Percentiles rank a stretch among this genome's conserved stretches.
These are phyloP conservation scores for Tetrax tetrax DNA, from an alignment of 2,113 vertebrate species.

Conservation along the genomic window DNA sequence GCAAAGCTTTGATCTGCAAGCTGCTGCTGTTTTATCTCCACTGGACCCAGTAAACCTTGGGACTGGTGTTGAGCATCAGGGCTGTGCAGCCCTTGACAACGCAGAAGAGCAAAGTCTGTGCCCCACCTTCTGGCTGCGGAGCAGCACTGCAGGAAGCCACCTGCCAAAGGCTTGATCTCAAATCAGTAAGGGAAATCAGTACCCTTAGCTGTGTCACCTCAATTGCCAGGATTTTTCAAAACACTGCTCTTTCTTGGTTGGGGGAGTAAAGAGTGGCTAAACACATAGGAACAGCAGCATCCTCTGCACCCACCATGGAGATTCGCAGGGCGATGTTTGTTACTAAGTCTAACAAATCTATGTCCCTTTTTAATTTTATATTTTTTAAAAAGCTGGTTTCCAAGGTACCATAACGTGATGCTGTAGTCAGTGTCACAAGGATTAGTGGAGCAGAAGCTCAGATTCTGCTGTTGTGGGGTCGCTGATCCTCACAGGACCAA, in stretches of 20 bases:
- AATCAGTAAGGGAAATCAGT: rapidly evolving
- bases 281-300: not conserved
- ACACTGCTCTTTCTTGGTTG: not conserved
- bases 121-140: slow-evolving; percentile 53
- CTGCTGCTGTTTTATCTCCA: not conserved
- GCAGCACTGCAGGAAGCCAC: not conserved
- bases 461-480: not conserved
- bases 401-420: rapidly evolving
- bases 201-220: rapidly evolving
- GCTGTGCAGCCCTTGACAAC: rapidly evolving
- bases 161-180: too few species aligned
- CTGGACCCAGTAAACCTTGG: rapidly evolving
- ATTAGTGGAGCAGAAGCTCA: not conserved
- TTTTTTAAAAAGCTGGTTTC: not conserved
- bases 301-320: not conserved
- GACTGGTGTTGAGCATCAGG: rapidly evolving
- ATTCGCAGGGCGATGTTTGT: not conserved
- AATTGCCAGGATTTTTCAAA: rapidly evolving
- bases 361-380: not conserved
- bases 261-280: not conserved
- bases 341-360: not conserved
- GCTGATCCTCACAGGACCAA: not conserved
- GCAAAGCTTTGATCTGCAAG: not conserved
- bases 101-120: not conserved
- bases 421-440: not conserved